phyloP scores from a whole-genome alignment of 2,888 invertebrate genomes.

The Drosophila paucipuncta region DNA sequence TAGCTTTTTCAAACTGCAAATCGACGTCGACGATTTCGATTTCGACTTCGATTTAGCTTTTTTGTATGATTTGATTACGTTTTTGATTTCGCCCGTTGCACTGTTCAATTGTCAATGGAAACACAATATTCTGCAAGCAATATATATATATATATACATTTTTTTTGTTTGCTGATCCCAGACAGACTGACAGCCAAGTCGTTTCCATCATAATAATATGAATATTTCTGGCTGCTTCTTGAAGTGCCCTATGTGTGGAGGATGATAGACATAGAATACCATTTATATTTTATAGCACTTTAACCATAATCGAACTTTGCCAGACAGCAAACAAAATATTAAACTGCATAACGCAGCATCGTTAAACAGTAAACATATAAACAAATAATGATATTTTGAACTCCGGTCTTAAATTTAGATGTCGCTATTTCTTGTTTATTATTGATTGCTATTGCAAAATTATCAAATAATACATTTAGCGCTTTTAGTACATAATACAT shows the following conservation, averaged over 20 bases:
- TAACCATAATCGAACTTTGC: not conserved
- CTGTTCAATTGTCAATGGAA: conserved; percentile 73
- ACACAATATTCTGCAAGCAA: conserved; percentile 70
- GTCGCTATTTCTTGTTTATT: not conserved
- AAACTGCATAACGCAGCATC: not conserved
- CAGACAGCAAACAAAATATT: not conserved
- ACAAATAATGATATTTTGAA: not conserved
- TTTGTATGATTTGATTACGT: conserved; percentile 78
- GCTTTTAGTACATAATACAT: not conserved
- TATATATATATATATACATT: not conserved
- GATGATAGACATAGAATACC: not conserved
- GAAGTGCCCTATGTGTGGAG: conserved; percentile 2
- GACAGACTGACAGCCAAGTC: conserved; percentile 25
- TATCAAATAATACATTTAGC: not conserved
- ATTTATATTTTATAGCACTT: not conserved
- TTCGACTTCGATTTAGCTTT: conserved; percentile 48
- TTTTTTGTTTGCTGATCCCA: conserved; percentile 19
- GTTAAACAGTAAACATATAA: not conserved
- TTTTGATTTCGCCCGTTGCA: conserved; percentile 68
- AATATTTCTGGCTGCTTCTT: conserved; percentile 43
- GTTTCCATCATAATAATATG: conserved; percentile 59
- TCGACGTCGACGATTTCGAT: conserved; percentile 52
- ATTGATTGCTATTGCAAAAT: not conserved
- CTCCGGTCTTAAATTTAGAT: not conserved
- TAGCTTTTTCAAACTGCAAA: conserved; percentile 67